phyloP scores from a whole-genome alignment of 2,888 invertebrate species.

The Melieria omissa region DNA sequence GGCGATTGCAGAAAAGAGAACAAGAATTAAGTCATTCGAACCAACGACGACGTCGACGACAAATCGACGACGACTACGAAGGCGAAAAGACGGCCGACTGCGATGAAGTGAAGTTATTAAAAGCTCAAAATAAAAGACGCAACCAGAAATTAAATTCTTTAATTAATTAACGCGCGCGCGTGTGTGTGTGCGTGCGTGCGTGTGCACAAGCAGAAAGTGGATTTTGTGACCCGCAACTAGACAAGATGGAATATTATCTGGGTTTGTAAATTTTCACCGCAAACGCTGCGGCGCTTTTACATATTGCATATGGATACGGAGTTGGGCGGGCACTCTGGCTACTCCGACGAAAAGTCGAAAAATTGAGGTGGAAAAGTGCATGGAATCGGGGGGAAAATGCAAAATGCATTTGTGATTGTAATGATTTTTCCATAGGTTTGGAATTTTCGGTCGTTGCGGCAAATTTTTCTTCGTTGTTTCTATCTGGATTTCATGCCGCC shows the following conservation, averaged over 20 bases:
- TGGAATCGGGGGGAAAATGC: no score
- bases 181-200: conserved; percentile 36
- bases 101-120: conserved; percentile 15
- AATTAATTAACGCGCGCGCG: conserved; percentile 33
- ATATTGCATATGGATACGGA: no score
- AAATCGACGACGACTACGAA: conserved; percentile 16
- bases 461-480: no score
- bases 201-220: conserved; percentile 25
- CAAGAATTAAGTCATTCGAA: conserved; percentile 57
- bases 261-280: conserved; percentile 51
- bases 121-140: conserved; percentile 6
- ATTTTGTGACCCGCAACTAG: conserved; percentile 27
- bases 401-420: no score
- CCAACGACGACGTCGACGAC: conserved; percentile 20
- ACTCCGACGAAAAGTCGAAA: no score
- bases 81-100: conserved; percentile 19
- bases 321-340: no score
- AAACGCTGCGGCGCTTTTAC: no score
- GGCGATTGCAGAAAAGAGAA: conserved; percentile 48
- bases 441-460: no score
- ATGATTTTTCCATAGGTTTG: no score
- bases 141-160: conserved; percentile 25
- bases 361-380: no score
- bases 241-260: conserved; percentile 59
- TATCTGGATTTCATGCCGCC: no score